phyloP scores from a whole-genome alignment of 2,113 vertebrate genomes.

The Xiphophorus couchianus region DNA sequence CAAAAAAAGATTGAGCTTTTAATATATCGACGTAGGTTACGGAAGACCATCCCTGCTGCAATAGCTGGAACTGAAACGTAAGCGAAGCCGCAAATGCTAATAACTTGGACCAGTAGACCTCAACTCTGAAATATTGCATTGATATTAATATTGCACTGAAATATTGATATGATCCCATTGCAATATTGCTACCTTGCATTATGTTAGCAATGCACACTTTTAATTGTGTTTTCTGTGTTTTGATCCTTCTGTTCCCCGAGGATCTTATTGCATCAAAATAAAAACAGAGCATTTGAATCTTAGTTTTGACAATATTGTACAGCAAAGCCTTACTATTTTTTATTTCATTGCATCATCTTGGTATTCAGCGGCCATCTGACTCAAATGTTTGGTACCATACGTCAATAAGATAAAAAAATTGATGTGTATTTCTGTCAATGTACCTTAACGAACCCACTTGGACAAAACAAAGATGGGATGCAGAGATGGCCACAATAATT shows the following conservation, averaged over 20 bases:
- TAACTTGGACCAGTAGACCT: not conserved
- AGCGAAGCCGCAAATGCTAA: not conserved
- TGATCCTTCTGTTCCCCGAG: not conserved
- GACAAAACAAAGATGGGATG: too few relatives aligned
- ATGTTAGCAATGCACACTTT: not conserved
- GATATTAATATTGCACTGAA: too few relatives aligned
- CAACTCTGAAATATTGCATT: not conserved
- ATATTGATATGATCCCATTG: too few relatives aligned
- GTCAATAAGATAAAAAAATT: too few relatives aligned
- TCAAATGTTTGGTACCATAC: not conserved
- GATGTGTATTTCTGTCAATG: too few relatives aligned
- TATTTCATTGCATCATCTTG: not conserved
- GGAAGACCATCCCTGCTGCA: not conserved
- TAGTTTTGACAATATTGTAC: not conserved
- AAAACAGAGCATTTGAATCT: not conserved
- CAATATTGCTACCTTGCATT: not conserved
- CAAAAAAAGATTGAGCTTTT: too few relatives aligned
- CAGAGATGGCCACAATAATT: too few relatives aligned
- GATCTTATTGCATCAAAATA: not conserved
- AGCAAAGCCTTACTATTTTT: not conserved
- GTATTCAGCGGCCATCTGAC: not conserved
- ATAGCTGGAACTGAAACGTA: not conserved
- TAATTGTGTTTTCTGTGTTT: not conserved
- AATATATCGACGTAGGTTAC: too few relatives aligned
- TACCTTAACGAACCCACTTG: too few relatives aligned